Base-by-base conservation (phyloP, 2,797 vertebrate species). In the Pipistrellus pipistrellus region DNA sequence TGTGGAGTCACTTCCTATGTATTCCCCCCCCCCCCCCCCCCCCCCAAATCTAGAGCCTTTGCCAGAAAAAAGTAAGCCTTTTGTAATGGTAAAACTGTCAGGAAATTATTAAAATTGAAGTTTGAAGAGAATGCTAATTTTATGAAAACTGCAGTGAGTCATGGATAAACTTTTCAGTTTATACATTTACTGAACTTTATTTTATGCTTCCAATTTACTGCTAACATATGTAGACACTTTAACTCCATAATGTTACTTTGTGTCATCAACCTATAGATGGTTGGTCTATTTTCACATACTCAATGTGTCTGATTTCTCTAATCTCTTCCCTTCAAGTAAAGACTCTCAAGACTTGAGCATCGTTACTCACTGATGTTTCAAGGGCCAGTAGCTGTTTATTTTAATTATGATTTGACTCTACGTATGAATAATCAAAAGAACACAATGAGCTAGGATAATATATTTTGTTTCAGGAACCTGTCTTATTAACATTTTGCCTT, bases 401-500 rank as follows among this genome's bases (percentile, higher is more conserved):
- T 95, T 75, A 92, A 80, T 41, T 85, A 59, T 44, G n/a, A 73
- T 88, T 95, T 84, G 41, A 96, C n/a, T 96, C 69, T 91, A 25
- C 35, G 81, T 64, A 72, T 25, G 10, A 96, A 89, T 90, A 95
- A 97, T 96, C 85, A 94, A 84, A 90, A 88, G 51, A 83, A 78
- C 66, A 90, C 80, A 81, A 4, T 85, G 90, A 44, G 35, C 59
- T 62, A 84, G 55, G 62, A 85, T 57, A 91, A 94, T 90, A 20
- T 30, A 55, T 95, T 96, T 92, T 92, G 75, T 96, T 97, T 69
- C 44, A 84, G 32, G 2, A 72, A 27, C 18, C 32, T 77, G 80
- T 94, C 46, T 9, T 2, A 92, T 92, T 97, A 91, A 91, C n/a
- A 32, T 81, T 96, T 91, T 97, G 57, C 77, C 69, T 90, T 82